These are phyloP conservation scores for Orchesella cincta DNA, from an alignment of 1,140 invertebrate species.

Conservation along the genomic window DNA sequence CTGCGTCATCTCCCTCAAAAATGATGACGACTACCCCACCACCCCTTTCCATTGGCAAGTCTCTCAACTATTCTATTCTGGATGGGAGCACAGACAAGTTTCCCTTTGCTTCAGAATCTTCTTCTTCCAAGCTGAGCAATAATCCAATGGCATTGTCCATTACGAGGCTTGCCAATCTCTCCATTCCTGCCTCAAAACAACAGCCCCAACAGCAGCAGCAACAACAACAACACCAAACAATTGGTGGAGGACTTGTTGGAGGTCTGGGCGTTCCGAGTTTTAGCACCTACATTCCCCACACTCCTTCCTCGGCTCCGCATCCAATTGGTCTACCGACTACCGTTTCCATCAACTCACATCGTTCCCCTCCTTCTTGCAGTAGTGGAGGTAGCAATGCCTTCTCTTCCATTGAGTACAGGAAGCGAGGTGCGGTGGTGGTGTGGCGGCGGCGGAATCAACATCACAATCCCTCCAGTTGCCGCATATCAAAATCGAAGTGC, in stretches of 20 bases:
- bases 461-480: neutral
- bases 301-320: neutral
- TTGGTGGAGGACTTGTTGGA: slow-evolving; percentile 30
- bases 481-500: slow-evolving; percentile 12
- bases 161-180: slow-evolving; percentile 53
- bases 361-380: too few relatives aligned
- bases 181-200: slow-evolving; percentile 39
- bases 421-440: neutral
- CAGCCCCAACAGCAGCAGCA: slow-evolving; percentile 44
- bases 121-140: slow-evolving; percentile 1
- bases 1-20: neutral
- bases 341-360: neutral
- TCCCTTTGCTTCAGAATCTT: too few relatives aligned
- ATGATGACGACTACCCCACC: neutral
- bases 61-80: slow-evolving; percentile 16
- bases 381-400: neutral
- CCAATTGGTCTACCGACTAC: slow-evolving; percentile 1
- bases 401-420: slow-evolving; percentile 1
- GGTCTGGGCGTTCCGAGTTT: slow-evolving; percentile 5
- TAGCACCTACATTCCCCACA: slow-evolving; percentile 22
- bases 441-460: slow-evolving; percentile 5
- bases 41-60: neutral
- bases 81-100: slow-evolving; percentile 5
- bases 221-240: slow-evolving; percentile 52
- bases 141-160: slow-evolving; percentile 64